phyloP scores from a whole-genome alignment of 1,140 invertebrate genomes.

The Aphis gossypii region DNA sequence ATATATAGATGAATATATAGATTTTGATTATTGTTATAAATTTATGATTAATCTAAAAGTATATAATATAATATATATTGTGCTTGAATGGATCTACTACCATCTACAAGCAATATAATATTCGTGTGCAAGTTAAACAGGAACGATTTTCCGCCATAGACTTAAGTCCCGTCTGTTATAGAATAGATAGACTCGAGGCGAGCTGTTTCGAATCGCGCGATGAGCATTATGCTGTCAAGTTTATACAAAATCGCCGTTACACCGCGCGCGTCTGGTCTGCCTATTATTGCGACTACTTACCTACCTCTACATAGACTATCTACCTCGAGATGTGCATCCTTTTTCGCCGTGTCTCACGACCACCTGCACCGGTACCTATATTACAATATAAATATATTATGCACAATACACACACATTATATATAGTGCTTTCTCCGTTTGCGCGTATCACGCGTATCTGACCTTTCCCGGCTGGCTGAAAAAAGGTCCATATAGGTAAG shows the following conservation, averaged over 20 bases:
- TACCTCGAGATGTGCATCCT: not conserved
- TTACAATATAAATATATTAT: not conserved
- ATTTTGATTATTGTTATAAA: not conserved
- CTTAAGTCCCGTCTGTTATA: not conserved
- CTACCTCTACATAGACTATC: not conserved
- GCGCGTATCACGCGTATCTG: slow-evolving; percentile 28
- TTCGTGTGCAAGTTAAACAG: not conserved
- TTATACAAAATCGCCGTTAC: not conserved
- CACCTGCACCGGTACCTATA: not conserved
- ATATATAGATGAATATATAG: not conserved
- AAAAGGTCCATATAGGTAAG: slow-evolving; percentile 29
- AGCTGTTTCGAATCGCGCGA: not conserved
- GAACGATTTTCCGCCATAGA: not conserved
- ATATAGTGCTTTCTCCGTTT: slow-evolving; percentile 43
- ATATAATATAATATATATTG: not conserved
- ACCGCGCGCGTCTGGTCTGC: not conserved
- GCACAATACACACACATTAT: not conserved
- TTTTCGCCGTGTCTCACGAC: slow-evolving; percentile 35
- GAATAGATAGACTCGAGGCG: not conserved
- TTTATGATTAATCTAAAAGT: too few relatives aligned
- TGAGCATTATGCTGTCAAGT: slow-evolving; percentile 21
- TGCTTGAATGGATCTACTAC: not conserved
- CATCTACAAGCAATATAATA: not conserved
- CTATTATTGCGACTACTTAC: slow-evolving; percentile 12
- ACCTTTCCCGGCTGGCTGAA: slow-evolving; percentile 25